These are phyloP conservation scores for Amia ocellicauda DNA, from an alignment of 2,113 vertebrate genomes.

Conservation along the genomic window DNA sequence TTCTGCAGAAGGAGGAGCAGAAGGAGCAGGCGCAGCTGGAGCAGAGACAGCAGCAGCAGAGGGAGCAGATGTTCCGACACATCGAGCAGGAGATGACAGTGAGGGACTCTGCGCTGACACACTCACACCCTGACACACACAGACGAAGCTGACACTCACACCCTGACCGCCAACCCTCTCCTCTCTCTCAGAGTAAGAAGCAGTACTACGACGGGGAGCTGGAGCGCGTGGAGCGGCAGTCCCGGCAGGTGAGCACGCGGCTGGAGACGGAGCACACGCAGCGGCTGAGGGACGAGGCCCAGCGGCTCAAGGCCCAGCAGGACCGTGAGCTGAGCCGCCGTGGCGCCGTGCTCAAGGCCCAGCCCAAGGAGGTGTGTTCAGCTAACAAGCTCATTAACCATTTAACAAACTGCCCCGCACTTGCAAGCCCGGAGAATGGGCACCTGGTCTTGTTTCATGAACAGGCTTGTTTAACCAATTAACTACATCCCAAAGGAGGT, in stretches of 20 bases:
- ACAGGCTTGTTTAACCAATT: too few relatives aligned
- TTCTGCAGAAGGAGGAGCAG: constrained; percentile 67
- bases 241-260: constrained; percentile 43
- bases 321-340: constrained; percentile 46
- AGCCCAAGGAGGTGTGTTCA: constrained; percentile 50
- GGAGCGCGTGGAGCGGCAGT: constrained; percentile 49
- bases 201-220: constrained; percentile 60
- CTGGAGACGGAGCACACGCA: constrained; percentile 51
- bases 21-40: constrained; percentile 57
- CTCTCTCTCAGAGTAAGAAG: constrained; percentile 56
- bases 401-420: not conserved
- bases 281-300: constrained; percentile 51
- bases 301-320: constrained; percentile 57
- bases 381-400: not conserved
- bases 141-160: not conserved
- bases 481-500: too few relatives aligned
- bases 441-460: not conserved
- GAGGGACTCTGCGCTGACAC: constrained; percentile 23
- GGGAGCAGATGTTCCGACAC: constrained; percentile 65
- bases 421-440: not conserved
- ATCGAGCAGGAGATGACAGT: constrained; percentile 68
- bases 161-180: not conserved
- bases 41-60: constrained; percentile 58
- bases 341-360: constrained; percentile 34
- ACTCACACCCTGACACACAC: not conserved